Evolutionary conservation across 2,113 vertebrate species (phyloP).

Genomic region (Brachirus orientalis): DNA sequence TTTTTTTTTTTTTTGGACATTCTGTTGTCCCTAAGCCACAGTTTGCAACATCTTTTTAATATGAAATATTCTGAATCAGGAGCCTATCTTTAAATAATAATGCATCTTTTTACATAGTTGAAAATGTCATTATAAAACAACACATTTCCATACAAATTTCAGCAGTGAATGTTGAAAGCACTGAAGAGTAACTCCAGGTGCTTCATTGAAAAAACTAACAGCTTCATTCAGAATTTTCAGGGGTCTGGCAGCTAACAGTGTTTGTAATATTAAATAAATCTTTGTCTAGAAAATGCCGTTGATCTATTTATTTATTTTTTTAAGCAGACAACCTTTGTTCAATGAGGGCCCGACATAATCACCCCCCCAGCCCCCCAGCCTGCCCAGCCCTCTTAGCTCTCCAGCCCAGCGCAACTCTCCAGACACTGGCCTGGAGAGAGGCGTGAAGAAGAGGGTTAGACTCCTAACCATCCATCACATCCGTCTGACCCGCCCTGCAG

Average conservation of each 20-base stretch:
- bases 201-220: constrained; percentile 22
- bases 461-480: constrained; percentile 76
- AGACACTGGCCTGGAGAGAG: constrained; percentile 55
- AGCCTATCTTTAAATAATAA: too few relatives aligned
- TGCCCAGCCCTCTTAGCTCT: constrained; percentile 21
- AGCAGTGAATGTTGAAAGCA: constrained; percentile 28
- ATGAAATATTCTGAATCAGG: too few relatives aligned
- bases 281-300: not conserved
- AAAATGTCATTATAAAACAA: not conserved
- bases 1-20: too few relatives aligned
- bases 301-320: constrained; percentile 7
- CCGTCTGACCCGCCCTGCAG: constrained; percentile 65
- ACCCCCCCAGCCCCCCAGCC: constrained; percentile 37
- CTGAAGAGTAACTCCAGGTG: constrained; percentile 9
- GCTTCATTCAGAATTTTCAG: not conserved
- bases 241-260: constrained; percentile 10
- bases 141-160: not conserved
- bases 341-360: constrained; percentile 31
- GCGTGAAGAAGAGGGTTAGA: constrained; percentile 56
- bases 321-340: constrained; percentile 43
- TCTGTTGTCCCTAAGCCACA: too few relatives aligned
- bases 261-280: constrained; percentile 7
- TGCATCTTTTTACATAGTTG: too few relatives aligned
- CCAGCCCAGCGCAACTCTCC: constrained; percentile 40
- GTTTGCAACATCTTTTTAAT: too few relatives aligned